Conservation (phyloP, 2,797 vertebrate genomes). For the Cyclopterus lumpus region DNA sequence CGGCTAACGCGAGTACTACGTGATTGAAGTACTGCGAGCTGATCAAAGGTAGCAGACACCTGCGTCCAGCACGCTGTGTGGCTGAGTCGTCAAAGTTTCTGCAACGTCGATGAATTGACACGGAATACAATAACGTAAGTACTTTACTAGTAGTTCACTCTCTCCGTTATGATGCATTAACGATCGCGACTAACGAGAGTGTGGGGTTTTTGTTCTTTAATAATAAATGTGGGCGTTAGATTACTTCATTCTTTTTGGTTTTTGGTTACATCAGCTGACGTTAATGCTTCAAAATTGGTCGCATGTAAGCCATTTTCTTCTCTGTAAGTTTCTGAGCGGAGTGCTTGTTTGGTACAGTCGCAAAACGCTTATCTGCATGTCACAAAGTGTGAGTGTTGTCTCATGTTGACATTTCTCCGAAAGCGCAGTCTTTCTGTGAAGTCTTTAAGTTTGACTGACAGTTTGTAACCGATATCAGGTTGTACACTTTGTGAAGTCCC, state of each 20-base stretch:
- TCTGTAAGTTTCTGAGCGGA: too few relatives aligned
- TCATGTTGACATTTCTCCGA: not conserved
- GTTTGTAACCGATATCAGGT: not conserved
- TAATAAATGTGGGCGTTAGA: conserved; percentile 18
- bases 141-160: not conserved
- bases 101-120: not conserved
- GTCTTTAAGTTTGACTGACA: not conserved
- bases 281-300: not conserved
- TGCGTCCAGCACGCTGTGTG: not conserved
- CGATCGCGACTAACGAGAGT: not conserved
- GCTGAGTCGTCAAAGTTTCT: conserved; percentile 51
- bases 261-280: conserved; percentile 19
- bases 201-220: conserved; percentile 6
- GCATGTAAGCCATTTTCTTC: not conserved
- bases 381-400: not conserved
- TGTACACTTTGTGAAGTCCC: not conserved
- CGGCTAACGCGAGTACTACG: not conserved
- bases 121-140: not conserved
- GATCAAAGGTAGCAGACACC: conserved; percentile 56
- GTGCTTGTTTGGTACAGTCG: not conserved
- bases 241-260: conserved; percentile 1
- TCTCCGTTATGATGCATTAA: not conserved
- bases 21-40: not conserved
- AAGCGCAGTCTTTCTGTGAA: not conserved
- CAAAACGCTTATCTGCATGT: not conserved